Percentiles rank a stretch among this genome's conserved stretches.
These are phyloP conservation scores for Apodemia duryi DNA, from an alignment of 2,888 invertebrate genomes.

Conservation along the genomic window DNA sequence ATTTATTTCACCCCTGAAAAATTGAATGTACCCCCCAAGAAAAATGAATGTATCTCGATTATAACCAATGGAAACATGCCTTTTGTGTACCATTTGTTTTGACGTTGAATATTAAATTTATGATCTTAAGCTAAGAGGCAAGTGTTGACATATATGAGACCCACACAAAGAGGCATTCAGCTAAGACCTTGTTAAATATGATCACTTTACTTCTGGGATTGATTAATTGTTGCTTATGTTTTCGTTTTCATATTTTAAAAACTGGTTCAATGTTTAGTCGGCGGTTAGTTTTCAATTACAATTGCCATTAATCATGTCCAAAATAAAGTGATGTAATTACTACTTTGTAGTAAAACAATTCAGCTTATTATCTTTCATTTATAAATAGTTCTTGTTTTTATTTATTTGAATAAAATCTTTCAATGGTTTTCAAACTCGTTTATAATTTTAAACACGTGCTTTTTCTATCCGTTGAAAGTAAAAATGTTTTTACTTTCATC, in stretches of 20 bases:
- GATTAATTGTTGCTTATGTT: constrained; percentile 67
- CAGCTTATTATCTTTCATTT: neutral
- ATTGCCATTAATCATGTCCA: constrained; percentile 45
- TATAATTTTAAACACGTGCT: too few species aligned
- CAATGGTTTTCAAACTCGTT: too few species aligned
- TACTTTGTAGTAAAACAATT: constrained; percentile 13
- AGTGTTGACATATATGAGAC: constrained; percentile 62
- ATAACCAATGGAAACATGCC: constrained; percentile 58
- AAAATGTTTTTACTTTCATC: too few species aligned
- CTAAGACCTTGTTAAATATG: constrained; percentile 60
- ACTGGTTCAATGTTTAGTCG: constrained; percentile 50
- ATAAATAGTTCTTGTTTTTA: neutral
- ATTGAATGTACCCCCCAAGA: neutral
- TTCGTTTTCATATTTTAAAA: constrained; percentile 50
- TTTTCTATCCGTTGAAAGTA: too few species aligned
- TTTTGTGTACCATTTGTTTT: constrained; percentile 74
- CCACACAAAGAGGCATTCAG: constrained; percentile 75
- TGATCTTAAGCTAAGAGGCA: constrained; percentile 42
- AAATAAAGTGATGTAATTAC: constrained; percentile 14
- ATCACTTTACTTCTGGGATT: constrained; percentile 64
- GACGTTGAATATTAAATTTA: constrained; percentile 61
- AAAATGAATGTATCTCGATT: neutral
- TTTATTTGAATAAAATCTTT: neutral
- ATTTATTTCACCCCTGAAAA: neutral
- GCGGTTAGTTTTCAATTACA: constrained; percentile 54